Conservation (phyloP, 2,113 vertebrate genomes). For the Mormyrus lacerda region DNA sequence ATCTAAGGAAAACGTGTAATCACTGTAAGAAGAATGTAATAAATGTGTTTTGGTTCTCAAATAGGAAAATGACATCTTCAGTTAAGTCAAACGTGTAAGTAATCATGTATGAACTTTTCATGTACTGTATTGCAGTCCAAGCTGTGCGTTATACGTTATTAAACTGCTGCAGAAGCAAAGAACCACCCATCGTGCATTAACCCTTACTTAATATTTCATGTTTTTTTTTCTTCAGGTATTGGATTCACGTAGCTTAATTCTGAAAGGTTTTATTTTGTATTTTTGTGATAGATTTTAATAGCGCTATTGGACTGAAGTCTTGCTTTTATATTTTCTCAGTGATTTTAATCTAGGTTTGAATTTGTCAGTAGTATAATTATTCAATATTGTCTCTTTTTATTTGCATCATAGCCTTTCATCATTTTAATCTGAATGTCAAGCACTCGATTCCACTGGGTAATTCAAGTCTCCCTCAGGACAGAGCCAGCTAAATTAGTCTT, state of each 20-base stretch:
- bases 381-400: neutral
- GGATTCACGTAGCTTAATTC: neutral
- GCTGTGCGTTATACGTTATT: neutral
- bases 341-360: neutral
- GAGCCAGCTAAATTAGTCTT: constrained; percentile 1
- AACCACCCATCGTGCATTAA: neutral
- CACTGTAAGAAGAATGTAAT: neutral
- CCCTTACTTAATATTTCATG: neutral
- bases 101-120: neutral
- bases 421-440: neutral
- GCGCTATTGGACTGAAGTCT: neutral
- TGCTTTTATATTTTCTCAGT: neutral
- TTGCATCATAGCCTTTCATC: neutral
- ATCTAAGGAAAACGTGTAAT: neutral
- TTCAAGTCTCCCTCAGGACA: constrained; percentile 1
- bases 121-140: neutral
- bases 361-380: neutral
- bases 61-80: neutral
- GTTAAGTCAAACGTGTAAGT: neutral
- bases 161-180: neutral
- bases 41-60: neutral
- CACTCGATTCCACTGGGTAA: neutral
- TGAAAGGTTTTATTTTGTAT: neutral
- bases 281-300: neutral
- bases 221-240: neutral